Evolutionary conservation across 2,888 invertebrate genomes (phyloP), one percentile per base, ranked within the genome.

Genomic region (Catotricha subobsoleta): DNA sequence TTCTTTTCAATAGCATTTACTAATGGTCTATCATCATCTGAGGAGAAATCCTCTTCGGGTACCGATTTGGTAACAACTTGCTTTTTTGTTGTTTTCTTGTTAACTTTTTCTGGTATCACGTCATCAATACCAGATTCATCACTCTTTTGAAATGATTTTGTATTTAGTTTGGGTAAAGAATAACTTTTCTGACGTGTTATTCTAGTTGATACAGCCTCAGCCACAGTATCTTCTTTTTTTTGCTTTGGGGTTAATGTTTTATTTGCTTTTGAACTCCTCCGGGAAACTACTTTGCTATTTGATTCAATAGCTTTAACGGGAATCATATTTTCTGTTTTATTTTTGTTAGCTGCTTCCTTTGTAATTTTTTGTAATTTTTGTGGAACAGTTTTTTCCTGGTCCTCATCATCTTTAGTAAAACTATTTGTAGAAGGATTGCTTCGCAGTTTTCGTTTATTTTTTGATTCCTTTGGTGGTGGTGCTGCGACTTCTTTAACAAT

Each of bases 21-120:
- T 44, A 68, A 51, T 2, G 68, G 68, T 49, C 68, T 64, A 47
- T 69, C 67, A 48, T 69, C 69, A 41, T 68, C 70, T 2, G 69
- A 68, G 7, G 69, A 69, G 49, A 67, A 69, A 41, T 63, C 62
- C 15, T 30, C 35, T 10, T 29, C 28, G 3, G n/a, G n/a, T n/a
- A 20, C 29, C 20, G 18, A 16, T 16, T 40, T n/a, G 20, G 15
- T 16, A 16, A 12, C 13, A 13, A 9, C 13, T 44, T 25, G 12
- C 23, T 44, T 35, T 45, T 23, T 39, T 44, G 20, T 34, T 12
- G 28, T 37, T 36, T 48, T 41, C 13, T 33, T 36, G 18, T 34
- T 37, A 10, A 37, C 47, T 45, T 52, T 51, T 46, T 35, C 15
- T 41, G 47, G 40, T 18, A 44, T 43, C 48, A 30, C 45, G 28